Base-by-base conservation (phyloP, 2,888 invertebrate genomes). In the Tetragonula carbonaria region DNA sequence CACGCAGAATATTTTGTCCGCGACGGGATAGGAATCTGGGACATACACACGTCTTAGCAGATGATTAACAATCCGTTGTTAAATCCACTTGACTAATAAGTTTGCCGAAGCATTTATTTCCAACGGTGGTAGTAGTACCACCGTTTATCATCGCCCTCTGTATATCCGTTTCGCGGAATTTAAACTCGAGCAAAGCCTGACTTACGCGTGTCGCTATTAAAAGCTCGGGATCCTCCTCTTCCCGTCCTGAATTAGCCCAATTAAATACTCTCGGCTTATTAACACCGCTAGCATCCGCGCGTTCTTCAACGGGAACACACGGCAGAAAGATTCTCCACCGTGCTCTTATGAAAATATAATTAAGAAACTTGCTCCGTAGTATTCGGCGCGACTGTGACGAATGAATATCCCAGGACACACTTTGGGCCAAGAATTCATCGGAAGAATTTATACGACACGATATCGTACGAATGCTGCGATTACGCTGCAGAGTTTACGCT, bases 31-130 rank as follows among this genome's bases (percentile, higher is more conserved):
- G n/a, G 33, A 74, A 38, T 53, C 33, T 51, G 51, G 13, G 4
- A 65, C 18, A 11, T 53, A 71, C 23, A 14, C 59, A 33, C 50
- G 53, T 53, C 53, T 74, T n/a, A n/a, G 3, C 33, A 51, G 21
- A 51, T 65, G 63, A 74, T 53, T 74, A 63, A 65, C n/a, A 74
- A 18, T 51, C 28, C 16, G 62, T 45, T 74, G 4, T 38, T 65
- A 74, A 74, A 65, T 51, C 33, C 65, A 51, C 50, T 50, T 21
- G 21, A 65, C 74, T 74, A 74, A 74, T 63, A 74, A 74, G 33
- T 74, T 74, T 53, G 38, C 33, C 65, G n/a, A 65, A 50, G 51
- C 51, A n/a, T 63, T 74, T 74, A 74, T 74, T 74, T 65, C 45
- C 53, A 21, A 11, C 53, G 33, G 74, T 65, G 53, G 65, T 65